phyloP scores from a whole-genome alignment of 2,797 vertebrate genomes.

The Masticophis lateralis region DNA sequence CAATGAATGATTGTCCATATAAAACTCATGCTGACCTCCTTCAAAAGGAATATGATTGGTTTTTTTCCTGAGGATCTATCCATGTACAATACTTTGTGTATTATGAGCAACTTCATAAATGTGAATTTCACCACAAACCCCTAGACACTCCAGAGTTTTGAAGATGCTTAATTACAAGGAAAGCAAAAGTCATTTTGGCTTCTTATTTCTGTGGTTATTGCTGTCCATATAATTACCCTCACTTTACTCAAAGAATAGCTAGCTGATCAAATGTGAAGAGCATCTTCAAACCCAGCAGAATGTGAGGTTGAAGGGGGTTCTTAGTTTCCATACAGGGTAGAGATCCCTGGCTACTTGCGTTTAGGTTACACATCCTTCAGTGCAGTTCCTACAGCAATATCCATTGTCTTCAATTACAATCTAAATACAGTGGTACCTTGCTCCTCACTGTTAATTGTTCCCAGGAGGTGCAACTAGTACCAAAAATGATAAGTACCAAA shows the following conservation, averaged over 20 bases:
- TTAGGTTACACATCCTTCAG: background rate
- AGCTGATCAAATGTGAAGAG: conserved; percentile 67
- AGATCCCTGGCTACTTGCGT: conserved; percentile 4
- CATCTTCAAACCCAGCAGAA: conserved; percentile 55
- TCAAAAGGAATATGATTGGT: background rate
- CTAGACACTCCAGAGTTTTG: conserved; percentile 65
- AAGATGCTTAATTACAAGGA: conserved; percentile 70
- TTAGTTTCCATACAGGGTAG: conserved; percentile 46
- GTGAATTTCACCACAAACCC: conserved; percentile 63
- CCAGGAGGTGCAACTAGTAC: background rate
- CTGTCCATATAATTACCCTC: conserved; percentile 70
- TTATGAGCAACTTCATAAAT: conserved; percentile 55
- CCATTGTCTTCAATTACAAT: background rate
- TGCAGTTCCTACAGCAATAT: background rate
- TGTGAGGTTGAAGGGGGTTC: conserved; percentile 48
- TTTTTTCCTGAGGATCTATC: conserved; percentile 16
- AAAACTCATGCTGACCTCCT: background rate
- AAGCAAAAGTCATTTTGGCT: conserved; percentile 65
- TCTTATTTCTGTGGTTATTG: conserved; percentile 72
- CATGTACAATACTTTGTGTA: conserved; percentile 43
- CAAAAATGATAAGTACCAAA: background rate
- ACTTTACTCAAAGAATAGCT: conserved; percentile 62
- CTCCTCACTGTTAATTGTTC: background rate
- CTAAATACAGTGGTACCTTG: background rate
- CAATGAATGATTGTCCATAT: background rate